Base-by-base conservation (phyloP, 2,113 vertebrate species). In the Callocephalon fimbriatum region DNA sequence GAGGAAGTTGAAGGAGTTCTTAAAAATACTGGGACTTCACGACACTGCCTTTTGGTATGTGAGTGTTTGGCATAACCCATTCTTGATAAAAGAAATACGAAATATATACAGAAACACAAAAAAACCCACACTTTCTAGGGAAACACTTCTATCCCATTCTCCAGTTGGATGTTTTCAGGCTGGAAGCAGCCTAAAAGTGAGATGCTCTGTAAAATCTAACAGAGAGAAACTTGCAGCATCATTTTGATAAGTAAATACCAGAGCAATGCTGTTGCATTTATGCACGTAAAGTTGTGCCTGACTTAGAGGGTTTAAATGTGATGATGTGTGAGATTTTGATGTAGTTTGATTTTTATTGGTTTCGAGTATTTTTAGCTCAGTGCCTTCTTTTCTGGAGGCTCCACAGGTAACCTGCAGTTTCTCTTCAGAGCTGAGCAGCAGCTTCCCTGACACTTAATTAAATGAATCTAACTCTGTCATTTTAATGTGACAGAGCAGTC, bases 1-100 rank as follows among this genome's bases (percentile, higher is more conserved):
- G 88, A 99, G 99, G 44, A 98, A 99, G 27, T 96, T 99, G 62
- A 99, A 99, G 96, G 99, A 99, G 75, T 99, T 99, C 97, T 98
- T 99, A 98, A 99, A 98, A 93, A 99, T 99, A 97, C 97, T 99
- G 99, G 99, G 99, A 25, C 99, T 99, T 37, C 99, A 99, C 3
- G 98, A 99, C 97, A 99, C 99, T 1, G 98, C 99, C 16, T 99
- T 99, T 98, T 99, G 99, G 99, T 99, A 98, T 58, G 98, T 97
- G 75, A 74, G 62, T 72, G 84, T 40, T 78, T 9, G 37, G 3
- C 29, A 0, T 32, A 16, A 23, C 9, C 12, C 3, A 0, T 18
- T 72, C 11, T 50, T 79, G 31, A 19, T 6, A 5, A 21, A 83
- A 54, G 18, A 17, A 67, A 37, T 17, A 7, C 0, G 10, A 29